These are phyloP conservation scores for Eurytoma californica DNA, from an alignment of 2,888 invertebrate genomes.

Conservation along the genomic window DNA sequence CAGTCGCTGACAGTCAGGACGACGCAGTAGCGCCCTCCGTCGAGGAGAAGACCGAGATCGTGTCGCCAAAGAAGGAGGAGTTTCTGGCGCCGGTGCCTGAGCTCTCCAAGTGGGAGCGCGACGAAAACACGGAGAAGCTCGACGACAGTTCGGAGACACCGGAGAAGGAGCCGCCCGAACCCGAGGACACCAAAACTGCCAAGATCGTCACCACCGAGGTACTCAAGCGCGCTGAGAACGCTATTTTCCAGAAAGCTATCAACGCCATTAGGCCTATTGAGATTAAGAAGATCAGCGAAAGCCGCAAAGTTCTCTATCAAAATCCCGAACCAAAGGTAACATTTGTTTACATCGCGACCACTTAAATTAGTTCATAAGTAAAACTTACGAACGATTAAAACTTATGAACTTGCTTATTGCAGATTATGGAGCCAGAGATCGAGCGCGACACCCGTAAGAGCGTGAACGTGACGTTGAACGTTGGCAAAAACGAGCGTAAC, in stretches of 20 bases:
- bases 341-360: not conserved
- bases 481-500: conserved; percentile 71
- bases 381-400: not conserved
- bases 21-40: no score
- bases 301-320: conserved; percentile 81
- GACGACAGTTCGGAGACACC: conserved; percentile 76
- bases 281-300: conserved; percentile 84
- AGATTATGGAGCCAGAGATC: conserved; percentile 53
- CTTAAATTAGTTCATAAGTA: not conserved
- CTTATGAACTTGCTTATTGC: conserved; percentile 42
- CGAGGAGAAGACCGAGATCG: not conserved
- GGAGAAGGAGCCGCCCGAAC: conserved; percentile 61
- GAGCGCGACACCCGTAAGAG: conserved; percentile 66
- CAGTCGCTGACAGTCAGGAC: not conserved
- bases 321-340: conserved; percentile 71
- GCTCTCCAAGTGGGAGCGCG: conserved; percentile 92
- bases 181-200: conserved; percentile 64
- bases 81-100: conserved; percentile 86
- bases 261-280: conserved; percentile 83
- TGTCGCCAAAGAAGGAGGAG: conserved; percentile 76
- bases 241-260: conserved; percentile 91
- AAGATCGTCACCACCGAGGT: conserved; percentile 90
- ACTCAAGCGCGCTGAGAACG: conserved; percentile 92
- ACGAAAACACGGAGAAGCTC: conserved; percentile 72
- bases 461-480: conserved; percentile 72